Conservation (phyloP, 2,113 vertebrate species). For the Castor canadensis region DNA sequence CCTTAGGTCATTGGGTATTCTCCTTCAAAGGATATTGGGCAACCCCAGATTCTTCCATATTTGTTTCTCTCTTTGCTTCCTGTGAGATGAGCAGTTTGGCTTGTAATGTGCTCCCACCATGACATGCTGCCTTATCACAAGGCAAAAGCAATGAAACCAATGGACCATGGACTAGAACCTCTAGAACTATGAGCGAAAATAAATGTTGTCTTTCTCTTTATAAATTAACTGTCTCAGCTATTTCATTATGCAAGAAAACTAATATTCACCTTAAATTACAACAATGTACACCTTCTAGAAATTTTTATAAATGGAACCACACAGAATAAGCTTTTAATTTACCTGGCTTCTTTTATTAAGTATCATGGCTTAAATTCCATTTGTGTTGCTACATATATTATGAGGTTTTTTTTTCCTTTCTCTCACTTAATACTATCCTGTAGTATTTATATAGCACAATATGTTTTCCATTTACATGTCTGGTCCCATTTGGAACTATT, state of each 20-base stretch:
- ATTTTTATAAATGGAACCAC: neutral
- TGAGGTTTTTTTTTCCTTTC: neutral
- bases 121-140: neutral
- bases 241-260: neutral
- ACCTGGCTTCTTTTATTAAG: neutral
- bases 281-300: neutral
- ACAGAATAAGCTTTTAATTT: neutral
- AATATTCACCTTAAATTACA: neutral
- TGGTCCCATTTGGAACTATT: neutral
- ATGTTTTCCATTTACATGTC: neutral
- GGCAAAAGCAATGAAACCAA: neutral
- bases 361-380: neutral
- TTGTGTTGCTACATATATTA: neutral
- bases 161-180: neutral
- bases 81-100: neutral
- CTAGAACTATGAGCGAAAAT: neutral
- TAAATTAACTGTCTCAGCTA: neutral
- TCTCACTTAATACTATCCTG: neutral
- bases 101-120: too few relatives aligned
- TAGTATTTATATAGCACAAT: neutral
- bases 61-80: neutral
- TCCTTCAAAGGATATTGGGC: too few relatives aligned
- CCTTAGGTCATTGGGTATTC: neutral
- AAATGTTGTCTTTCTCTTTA: neutral
- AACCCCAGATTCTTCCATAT: accelerated